phyloP scores from a whole-genome alignment of 2,113 vertebrate species.

The Leptocoma aspasia region DNA sequence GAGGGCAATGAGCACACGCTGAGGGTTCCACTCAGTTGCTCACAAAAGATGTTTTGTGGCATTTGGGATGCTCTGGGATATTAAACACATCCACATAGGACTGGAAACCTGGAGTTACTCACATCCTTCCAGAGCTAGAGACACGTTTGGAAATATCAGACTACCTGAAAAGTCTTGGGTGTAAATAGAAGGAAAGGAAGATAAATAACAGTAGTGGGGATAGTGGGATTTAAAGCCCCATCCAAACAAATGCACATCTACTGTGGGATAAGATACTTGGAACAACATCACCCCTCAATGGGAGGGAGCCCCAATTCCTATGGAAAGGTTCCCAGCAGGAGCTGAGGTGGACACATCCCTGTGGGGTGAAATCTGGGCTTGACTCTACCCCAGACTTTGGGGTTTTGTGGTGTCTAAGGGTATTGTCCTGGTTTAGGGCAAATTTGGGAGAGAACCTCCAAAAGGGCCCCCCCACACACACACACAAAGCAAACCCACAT shows the following conservation, averaged over 20 bases:
- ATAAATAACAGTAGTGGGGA: not conserved
- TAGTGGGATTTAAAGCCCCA: not conserved
- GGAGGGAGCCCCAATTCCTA: not conserved
- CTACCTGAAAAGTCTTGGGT: not conserved
- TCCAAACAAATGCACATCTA: not conserved
- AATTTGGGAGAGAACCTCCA: too few relatives aligned
- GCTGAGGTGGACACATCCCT: not conserved
- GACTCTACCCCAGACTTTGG: not conserved
- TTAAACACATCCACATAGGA: not conserved
- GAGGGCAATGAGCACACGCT: accelerated
- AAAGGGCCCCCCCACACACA: too few relatives aligned
- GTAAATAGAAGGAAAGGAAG: not conserved
- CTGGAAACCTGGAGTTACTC: not conserved
- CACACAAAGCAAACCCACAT: too few relatives aligned
- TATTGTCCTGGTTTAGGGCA: too few relatives aligned
- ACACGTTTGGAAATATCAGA: not conserved
- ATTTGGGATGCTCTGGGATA: not conserved
- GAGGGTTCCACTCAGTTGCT: not conserved
- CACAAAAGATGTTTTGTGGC: not conserved
- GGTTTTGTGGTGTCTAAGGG: not conserved
- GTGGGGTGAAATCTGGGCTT: not conserved
- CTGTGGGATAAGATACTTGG: not conserved
- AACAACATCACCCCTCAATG: not conserved
- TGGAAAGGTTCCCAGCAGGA: not conserved
- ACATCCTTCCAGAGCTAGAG: not conserved